Percentiles rank a stretch among this genome's conserved stretches.
Conservation (phyloP, 2,113 vertebrate species). For the Maccullochella peelii region DNA sequence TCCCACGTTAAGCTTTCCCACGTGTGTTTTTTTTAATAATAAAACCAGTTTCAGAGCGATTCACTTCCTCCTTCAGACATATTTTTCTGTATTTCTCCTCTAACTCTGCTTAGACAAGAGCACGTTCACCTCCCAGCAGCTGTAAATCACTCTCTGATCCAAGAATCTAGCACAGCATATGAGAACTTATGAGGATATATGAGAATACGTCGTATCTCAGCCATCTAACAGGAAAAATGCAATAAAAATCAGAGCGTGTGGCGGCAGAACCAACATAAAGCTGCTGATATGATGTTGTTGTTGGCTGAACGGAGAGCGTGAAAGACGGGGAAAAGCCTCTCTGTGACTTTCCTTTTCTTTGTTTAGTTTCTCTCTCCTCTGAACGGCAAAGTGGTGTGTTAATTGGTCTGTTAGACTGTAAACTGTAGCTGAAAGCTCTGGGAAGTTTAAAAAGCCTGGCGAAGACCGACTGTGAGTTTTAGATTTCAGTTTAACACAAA, state of each 20-base stretch:
- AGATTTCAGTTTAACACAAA: too few relatives aligned
- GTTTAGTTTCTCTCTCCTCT: neutral
- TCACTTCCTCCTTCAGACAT: neutral
- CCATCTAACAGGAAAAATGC: neutral
- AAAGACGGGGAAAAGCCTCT: neutral
- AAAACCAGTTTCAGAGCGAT: neutral
- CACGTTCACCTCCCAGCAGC: conserved; percentile 14
- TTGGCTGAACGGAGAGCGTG: conserved; percentile 15
- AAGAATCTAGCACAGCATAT: neutral
- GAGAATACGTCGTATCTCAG: conserved; percentile 18
- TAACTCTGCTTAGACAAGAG: neutral
- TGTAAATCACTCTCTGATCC: conserved; percentile 38
- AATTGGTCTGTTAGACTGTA: neutral
- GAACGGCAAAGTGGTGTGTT: neutral
- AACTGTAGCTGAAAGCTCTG: neutral
- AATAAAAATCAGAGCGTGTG: conserved; percentile 32
- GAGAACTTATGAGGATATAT: conserved; percentile 4
- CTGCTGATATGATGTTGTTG: conserved; percentile 25
- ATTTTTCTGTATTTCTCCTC: neutral
- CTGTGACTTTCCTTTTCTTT: neutral
- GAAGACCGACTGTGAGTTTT: too few relatives aligned
- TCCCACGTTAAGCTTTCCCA: neutral
- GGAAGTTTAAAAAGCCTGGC: neutral
- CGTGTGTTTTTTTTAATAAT: neutral
- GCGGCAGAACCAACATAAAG: conserved; percentile 28